Evolutionary conservation across 2,797 vertebrate genomes (phyloP), one percentile per base, ranked within the genome.

Genomic region (Leptatherina wallacei): DNA sequence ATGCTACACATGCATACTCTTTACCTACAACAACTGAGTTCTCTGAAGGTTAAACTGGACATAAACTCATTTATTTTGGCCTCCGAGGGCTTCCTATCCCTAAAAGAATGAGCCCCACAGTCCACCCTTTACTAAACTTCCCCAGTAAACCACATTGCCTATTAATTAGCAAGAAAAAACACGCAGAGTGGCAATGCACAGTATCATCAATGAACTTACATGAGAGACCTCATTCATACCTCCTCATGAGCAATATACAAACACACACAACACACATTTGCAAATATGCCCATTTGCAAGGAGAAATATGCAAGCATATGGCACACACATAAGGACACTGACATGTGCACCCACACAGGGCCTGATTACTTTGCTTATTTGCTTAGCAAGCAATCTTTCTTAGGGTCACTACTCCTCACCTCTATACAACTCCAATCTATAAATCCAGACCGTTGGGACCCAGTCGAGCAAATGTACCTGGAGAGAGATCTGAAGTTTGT

Each of bases 11-110:
- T 77, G 52, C 73, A 85, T 55, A 73, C 60, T 69, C 66, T 73
- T 81, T 47, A 70, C 73, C 70, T 71, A 47, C 52, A 68, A 57
- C 84, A 90, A 89, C 81, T 89, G 81, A 89, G 84, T 84, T 85
- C 82, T 83, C 66, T 86, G 91, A 93, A 93, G 92, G 91, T 92
- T 91, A 91, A 93, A 86, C 72, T 85, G 86, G 91, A 91, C 88
- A 91, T 83, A 90, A 88, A 90, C 77, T 89, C 84, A 92, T 93
- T 89, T 85, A 80, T 83, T 90, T 83, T 67, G 80, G 81, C 86
- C 87, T 86, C 86, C 22, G 82, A 77, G 83, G 82, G 69, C 64
- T 79, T 69, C 35, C 70, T 62, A 71, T 66, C 79, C 74, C 82
- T 80, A 91, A 40, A 92, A 91, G 91, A 93, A 93, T 88, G 89